Conservation (phyloP, 2,797 vertebrate species). For the Heliangelus exortis region DNA sequence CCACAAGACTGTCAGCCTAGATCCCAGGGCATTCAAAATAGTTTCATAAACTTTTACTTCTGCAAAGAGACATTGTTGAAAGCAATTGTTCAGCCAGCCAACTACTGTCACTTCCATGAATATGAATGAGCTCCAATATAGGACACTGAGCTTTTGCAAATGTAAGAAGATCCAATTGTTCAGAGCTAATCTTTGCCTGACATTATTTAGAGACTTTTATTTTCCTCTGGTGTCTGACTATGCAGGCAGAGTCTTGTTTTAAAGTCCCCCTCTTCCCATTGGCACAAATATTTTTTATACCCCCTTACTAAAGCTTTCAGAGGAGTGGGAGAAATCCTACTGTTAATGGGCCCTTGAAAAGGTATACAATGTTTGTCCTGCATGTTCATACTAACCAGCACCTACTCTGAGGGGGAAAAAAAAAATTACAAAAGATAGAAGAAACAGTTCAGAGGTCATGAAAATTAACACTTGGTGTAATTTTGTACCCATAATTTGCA, state of each 20-base stretch:
- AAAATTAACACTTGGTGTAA: constrained; percentile 22
- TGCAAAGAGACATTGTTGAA: constrained; percentile 15
- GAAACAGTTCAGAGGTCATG: constrained; percentile 14
- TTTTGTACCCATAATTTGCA: constrained; percentile 35
- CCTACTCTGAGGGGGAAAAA: not conserved
- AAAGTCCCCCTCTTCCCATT: not conserved
- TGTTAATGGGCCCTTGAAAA: not conserved
- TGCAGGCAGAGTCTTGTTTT: not conserved
- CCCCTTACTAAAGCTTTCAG: not conserved
- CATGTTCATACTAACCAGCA: not conserved
- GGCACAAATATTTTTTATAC: not conserved
- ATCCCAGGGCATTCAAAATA: not conserved
- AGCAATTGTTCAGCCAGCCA: constrained; percentile 53
- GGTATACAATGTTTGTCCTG: not conserved
- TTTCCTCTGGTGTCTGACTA: not conserved
- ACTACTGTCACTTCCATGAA: constrained; percentile 47
- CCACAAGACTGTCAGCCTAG: not conserved
- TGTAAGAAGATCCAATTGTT: constrained; percentile 3
- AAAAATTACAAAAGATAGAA: not conserved
- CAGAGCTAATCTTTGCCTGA: constrained; percentile 6
- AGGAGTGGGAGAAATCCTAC: not conserved
- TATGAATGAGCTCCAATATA: constrained; percentile 59
- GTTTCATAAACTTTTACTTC: constrained; percentile 49
- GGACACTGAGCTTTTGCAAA: constrained; percentile 49
- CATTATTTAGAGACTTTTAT: constrained; percentile 6